A percentile compares a stretch with the other conserved stretches of the same genome.
phyloP scores from a whole-genome alignment of 2,797 vertebrate genomes.

The Borostomias antarcticus region DNA sequence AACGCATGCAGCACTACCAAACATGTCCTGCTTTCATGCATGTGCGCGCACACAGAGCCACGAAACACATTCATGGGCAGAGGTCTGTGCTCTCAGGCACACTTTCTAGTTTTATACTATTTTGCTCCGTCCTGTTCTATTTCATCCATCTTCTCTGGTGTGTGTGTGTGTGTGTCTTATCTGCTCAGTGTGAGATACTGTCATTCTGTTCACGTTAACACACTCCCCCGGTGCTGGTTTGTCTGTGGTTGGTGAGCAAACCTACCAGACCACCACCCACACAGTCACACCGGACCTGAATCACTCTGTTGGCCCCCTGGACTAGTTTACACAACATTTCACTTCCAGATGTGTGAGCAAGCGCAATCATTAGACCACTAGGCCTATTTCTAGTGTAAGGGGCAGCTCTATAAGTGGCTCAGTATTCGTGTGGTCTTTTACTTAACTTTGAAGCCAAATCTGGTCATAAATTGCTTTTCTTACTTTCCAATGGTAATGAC shows the following conservation, averaged over 20 bases:
- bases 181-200: too few species aligned
- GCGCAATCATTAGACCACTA: background rate
- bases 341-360: background rate
- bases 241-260: too few species aligned
- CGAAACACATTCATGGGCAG: too few species aligned
- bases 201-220: too few species aligned
- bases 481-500: background rate
- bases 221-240: too few species aligned
- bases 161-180: background rate
- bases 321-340: slow-evolving; percentile 2
- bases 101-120: background rate
- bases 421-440: too few species aligned
- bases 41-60: too few species aligned
- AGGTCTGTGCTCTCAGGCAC: background rate
- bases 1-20: too few species aligned
- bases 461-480: background rate
- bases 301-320: background rate
- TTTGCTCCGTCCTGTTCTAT: background rate
- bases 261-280: background rate
- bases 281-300: too few species aligned
- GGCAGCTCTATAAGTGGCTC: background rate
- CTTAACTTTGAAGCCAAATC: too few species aligned
- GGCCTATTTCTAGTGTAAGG: background rate
- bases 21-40: too few species aligned
- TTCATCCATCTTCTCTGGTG: background rate